phyloP scores from a whole-genome alignment of 2,797 vertebrate species.

The Clarias pachynema region DNA sequence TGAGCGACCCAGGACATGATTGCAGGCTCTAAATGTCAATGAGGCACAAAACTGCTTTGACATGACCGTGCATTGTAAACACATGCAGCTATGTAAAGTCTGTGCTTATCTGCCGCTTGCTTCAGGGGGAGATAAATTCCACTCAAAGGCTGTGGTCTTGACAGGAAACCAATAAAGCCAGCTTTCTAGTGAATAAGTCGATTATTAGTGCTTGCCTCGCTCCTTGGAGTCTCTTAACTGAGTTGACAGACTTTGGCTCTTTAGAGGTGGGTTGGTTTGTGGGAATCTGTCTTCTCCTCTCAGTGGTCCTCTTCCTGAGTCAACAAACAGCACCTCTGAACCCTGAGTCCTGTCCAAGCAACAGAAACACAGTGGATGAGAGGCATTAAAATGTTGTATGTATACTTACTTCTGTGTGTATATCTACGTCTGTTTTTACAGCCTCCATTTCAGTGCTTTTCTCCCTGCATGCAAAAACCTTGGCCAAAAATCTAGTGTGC shows the following conservation, averaged over 20 bases:
- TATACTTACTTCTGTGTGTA: constrained; percentile 9
- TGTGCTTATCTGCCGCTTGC: constrained; percentile 66
- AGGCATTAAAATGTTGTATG: constrained; percentile 3
- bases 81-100: constrained; percentile 50
- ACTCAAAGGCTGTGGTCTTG: constrained; percentile 61
- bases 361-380: constrained; percentile 11
- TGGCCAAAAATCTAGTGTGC: constrained; percentile 3
- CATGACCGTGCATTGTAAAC: constrained; percentile 40
- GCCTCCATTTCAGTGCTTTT: background rate
- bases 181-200: constrained; percentile 55
- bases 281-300: constrained; percentile 20
- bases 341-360: constrained; percentile 10
- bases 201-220: constrained; percentile 63
- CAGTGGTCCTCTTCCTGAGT: constrained; percentile 30
- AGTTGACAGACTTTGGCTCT: constrained; percentile 38
- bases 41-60: constrained; percentile 40
- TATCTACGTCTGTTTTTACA: constrained; percentile 23
- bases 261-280: constrained; percentile 42
- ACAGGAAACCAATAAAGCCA: constrained; percentile 69
- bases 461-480: background rate
- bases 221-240: constrained; percentile 44
- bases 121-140: constrained; percentile 38
- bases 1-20: constrained; percentile 19
- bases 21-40: constrained; percentile 42
- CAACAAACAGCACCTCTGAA: constrained; percentile 37